These are phyloP conservation scores for Sphenodon punctatus DNA, from an alignment of 2,797 vertebrate species.

Conservation along the genomic window DNA sequence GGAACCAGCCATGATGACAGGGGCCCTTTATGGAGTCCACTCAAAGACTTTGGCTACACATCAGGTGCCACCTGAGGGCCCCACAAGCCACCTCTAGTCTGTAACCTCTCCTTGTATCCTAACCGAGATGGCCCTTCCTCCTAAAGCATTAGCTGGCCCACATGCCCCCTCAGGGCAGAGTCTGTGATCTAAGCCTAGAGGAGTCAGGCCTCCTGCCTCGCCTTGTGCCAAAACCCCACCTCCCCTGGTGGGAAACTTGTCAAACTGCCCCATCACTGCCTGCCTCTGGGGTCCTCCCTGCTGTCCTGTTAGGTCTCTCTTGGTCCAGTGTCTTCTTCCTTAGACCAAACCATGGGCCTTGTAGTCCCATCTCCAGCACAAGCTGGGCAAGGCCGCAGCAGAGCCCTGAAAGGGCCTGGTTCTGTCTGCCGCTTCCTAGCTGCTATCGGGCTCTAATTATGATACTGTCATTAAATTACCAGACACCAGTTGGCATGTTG, in stretches of 20 bases:
- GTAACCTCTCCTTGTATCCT: neutral
- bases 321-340: neutral
- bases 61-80: no score
- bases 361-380: neutral
- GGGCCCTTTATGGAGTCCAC: no score
- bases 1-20: no score
- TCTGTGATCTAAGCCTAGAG: no score
- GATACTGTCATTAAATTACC: neutral
- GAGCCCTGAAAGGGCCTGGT: neutral
- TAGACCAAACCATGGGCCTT: neutral
- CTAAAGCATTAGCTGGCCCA: neutral
- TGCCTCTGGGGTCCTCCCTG: neutral
- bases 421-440: no score
- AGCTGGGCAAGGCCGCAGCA: neutral
- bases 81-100: constrained; percentile 25
- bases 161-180: neutral
- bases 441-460: neutral
- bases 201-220: neutral
- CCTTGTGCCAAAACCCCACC: neutral
- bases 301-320: neutral
- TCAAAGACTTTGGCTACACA: no score
- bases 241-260: neutral
- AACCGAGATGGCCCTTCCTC: neutral
- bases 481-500: neutral
- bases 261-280: neutral